Evolutionary conservation across 92 coral and sea anemone species (phyloP).

Genomic region (Siderastrea radians): DNA sequence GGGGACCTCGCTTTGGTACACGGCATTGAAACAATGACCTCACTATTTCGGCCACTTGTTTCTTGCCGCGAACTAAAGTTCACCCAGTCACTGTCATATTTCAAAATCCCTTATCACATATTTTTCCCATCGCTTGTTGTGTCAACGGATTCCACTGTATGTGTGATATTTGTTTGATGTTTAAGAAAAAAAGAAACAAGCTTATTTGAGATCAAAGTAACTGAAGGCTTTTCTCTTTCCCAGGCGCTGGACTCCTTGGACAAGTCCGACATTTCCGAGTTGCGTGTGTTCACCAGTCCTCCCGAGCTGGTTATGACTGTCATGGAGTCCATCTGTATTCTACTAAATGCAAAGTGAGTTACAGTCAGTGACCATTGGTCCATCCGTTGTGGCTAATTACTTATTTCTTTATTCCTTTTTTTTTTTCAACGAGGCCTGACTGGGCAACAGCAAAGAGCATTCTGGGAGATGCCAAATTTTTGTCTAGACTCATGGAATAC

Average conservation of each 20-base stretch:
- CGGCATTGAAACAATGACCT: too few relatives aligned
- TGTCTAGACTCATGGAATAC: slow-evolving; percentile 93
- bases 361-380: neutral
- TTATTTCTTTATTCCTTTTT: neutral
- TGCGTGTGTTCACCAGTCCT: slow-evolving; percentile 98
- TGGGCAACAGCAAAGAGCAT: slow-evolving; percentile 96
- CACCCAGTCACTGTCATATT: too few relatives aligned
- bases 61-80: too few relatives aligned
- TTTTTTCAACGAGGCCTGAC: slow-evolving; percentile 79
- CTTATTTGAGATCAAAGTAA: neutral
- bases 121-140: too few relatives aligned
- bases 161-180: too few relatives aligned
- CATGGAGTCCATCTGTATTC: slow-evolving; percentile 98
- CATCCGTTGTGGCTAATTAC: too few relatives aligned
- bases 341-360: slow-evolving; percentile 91
- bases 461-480: slow-evolving; percentile 91
- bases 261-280: slow-evolving; percentile 97
- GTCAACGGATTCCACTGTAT: too few relatives aligned
- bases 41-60: too few relatives aligned
- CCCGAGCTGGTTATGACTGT: slow-evolving; percentile 99
- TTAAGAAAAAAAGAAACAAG: too few relatives aligned
- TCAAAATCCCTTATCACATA: too few relatives aligned
- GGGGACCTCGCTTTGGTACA: too few relatives aligned
- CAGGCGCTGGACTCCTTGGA: slow-evolving; percentile 98
- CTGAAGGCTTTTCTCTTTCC: neutral